These are phyloP conservation scores for Eulacestoma nigropectus DNA, from an alignment of 2,113 vertebrate species.

Conservation along the genomic window DNA sequence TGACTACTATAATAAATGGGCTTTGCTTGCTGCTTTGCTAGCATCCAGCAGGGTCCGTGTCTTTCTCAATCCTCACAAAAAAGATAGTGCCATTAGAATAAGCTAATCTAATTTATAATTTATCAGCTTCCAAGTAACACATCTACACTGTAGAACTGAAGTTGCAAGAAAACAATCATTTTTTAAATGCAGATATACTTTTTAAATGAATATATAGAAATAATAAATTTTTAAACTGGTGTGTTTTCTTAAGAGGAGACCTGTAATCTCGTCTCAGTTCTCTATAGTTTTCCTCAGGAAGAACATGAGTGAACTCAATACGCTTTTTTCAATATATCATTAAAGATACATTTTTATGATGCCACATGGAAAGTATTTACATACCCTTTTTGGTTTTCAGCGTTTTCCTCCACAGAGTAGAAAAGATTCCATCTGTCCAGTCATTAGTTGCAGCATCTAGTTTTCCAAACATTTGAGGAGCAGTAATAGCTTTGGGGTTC, in stretches of 20 bases:
- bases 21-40: not conserved
- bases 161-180: not conserved
- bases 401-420: conserved; percentile 78
- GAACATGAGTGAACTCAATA: not conserved
- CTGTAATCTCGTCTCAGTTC: not conserved
- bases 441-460: conserved; percentile 80
- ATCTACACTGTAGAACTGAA: not conserved
- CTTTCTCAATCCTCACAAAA: too few species aligned
- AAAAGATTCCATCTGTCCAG: conserved; percentile 82
- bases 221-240: not conserved
- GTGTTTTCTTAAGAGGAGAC: not conserved
- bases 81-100: not conserved
- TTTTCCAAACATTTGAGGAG: conserved; percentile 78
- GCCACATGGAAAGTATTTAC: not conserved
- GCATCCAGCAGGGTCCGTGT: not conserved
- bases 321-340: not conserved
- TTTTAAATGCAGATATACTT: not conserved
- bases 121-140: not conserved
- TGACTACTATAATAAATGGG: not conserved
- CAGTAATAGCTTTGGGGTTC: conserved; percentile 81
- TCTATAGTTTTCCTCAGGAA: not conserved
- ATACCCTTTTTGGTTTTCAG: conserved; percentile 77
- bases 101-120: not conserved
- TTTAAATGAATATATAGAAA: too few species aligned
- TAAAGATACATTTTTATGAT: not conserved